Evolutionary conservation across 1,140 invertebrate genomes (phyloP).

Genomic region (Cryptotermes secundus): DNA sequence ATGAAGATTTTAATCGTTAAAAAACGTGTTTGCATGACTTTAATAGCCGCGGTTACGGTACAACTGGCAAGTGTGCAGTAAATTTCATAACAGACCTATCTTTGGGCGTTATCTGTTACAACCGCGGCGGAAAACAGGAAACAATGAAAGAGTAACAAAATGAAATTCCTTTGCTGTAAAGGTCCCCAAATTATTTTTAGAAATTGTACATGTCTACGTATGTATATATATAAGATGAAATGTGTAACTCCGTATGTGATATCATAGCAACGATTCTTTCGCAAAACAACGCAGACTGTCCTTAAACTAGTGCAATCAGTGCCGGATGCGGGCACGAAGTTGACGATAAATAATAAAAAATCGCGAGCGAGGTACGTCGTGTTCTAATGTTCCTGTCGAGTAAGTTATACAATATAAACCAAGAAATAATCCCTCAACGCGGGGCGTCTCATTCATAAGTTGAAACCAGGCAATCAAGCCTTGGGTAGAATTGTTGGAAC

Average conservation of each 20-base stretch:
- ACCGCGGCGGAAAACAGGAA: too few relatives aligned
- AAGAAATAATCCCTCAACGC: neutral
- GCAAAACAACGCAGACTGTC: neutral
- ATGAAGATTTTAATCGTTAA: too few relatives aligned
- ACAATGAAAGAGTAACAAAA: too few relatives aligned
- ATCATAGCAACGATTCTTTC: neutral
- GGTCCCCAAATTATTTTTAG: too few relatives aligned
- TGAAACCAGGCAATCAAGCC: neutral
- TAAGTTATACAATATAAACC: neutral
- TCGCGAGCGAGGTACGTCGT: neutral
- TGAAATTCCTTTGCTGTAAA: too few relatives aligned
- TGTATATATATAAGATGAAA: too few relatives aligned
- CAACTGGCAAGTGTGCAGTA: too few relatives aligned
- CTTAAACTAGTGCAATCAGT: neutral
- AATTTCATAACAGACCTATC: too few relatives aligned
- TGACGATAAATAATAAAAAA: neutral
- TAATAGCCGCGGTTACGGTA: too few relatives aligned
- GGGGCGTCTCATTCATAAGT: conserved; percentile 10
- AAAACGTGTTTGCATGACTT: too few relatives aligned
- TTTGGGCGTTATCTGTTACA: too few relatives aligned
- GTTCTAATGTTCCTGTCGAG: neutral
- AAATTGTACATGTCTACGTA: too few relatives aligned
- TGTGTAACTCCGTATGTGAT: neutral
- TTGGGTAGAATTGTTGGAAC: neutral
- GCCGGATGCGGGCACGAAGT: neutral